Evolutionary conservation across 92 coral and sea anemone species (phyloP).

Genomic region (Epizoanthus illoricatus): DNA sequence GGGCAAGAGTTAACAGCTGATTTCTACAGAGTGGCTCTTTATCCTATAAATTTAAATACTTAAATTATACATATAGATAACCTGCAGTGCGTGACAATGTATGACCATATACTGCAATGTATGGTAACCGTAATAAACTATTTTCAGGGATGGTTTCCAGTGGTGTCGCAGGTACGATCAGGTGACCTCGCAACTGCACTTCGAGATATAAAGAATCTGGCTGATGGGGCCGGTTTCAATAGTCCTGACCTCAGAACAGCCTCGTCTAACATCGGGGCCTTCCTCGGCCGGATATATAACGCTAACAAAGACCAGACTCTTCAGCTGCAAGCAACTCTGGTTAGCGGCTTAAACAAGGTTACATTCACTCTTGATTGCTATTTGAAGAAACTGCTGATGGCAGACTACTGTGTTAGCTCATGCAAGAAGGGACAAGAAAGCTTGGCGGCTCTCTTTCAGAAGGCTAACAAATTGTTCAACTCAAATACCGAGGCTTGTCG

Average conservation of each 20-base stretch:
- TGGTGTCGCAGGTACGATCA: slow-evolving; percentile 42
- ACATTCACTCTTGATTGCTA: slow-evolving; percentile 43
- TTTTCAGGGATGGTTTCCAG: slow-evolving; percentile 54
- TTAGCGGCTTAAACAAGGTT: slow-evolving; percentile 35
- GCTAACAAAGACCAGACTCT: slow-evolving; percentile 27
- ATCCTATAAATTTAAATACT: no score
- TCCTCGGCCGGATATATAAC: slow-evolving; percentile 7
- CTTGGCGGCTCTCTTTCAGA: slow-evolving; percentile 20
- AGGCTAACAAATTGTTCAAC: slow-evolving; percentile 20
- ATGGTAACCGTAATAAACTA: neutral
- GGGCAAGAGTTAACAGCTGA: no score
- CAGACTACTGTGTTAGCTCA: slow-evolving; percentile 20
- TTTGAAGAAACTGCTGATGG: slow-evolving; percentile 30
- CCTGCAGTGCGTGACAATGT: no score
- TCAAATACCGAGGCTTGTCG: slow-evolving; percentile 43
- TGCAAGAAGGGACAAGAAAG: slow-evolving; percentile 39
- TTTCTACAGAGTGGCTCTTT: no score
- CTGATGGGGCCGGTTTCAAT: slow-evolving; percentile 19
- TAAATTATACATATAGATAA: no score
- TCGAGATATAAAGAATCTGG: slow-evolving; percentile 27
- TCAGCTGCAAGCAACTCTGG: slow-evolving; percentile 28
- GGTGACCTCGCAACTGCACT: slow-evolving; percentile 47
- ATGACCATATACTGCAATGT: no score
- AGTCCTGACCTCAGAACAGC: slow-evolving; percentile 28
- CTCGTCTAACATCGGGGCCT: slow-evolving; percentile 33